Base-by-base conservation (phyloP, 2,113 vertebrate genomes). In the Gallinago paraguaiae region DNA sequence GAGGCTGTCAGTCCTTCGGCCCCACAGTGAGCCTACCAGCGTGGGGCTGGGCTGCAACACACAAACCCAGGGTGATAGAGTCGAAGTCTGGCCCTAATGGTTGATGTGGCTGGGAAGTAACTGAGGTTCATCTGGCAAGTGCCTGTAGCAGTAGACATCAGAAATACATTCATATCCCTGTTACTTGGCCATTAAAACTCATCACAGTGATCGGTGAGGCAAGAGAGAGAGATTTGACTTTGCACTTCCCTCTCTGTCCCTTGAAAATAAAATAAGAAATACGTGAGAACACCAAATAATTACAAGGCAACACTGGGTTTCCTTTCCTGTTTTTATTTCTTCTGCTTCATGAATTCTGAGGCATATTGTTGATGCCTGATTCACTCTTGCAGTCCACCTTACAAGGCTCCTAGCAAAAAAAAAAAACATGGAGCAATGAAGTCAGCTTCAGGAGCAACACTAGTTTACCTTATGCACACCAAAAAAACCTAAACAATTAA, bases 191-290 rank as follows among this genome's bases (percentile, higher is more conserved):
- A 39, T 46, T 13, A 72, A 59, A 23, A 30, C 17, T 10, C 24
- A 53, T 37, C 48, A 19, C 19, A 30, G 19, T 22, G 9, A 45
- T 48, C 0, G 0, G 20, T 57, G 53, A 72, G 19, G 18, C 7
- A 10, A 8, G 7, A 20, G 27, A 75, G 35, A 41, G n/a, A 72
- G n/a, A 46, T 80, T 79, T 69, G 25, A 33, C 41, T 86, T 86
- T 41, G 8, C 13, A 1, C 15, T 89, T 91, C 39, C 18, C 33
- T 45, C 43, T 79, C 59, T 59, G 33, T 37, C 59, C 28, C 33
- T 60, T 88, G 72, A 84, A 79, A 67, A 60, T 56, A 63, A 70
- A 81, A 72, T 43, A 46, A 86, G 23, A 50, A 22, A 37, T 22
- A 6, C 7, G 22, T 17, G 17, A 31, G 80, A 82, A n/a, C 30